Conservation (phyloP, 2,113 vertebrate species). For the Tapirus terrestris region DNA sequence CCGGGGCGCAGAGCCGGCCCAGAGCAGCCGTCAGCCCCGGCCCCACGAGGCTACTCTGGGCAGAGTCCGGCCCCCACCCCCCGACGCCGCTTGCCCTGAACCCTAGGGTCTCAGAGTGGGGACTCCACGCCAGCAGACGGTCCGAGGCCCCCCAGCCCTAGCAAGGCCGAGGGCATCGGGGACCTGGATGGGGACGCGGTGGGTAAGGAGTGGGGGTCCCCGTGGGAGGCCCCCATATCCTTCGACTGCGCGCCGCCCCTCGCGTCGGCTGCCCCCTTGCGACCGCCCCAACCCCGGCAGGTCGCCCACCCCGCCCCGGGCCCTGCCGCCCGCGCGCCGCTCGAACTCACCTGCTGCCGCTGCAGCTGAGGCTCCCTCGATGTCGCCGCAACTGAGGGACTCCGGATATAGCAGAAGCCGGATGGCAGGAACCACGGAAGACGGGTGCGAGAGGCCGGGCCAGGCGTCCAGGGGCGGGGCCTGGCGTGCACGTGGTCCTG, state of each 20-base stretch:
- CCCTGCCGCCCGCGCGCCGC: too few relatives aligned
- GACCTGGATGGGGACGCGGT: too few relatives aligned
- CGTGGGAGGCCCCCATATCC: neutral
- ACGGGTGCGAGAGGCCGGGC: too few relatives aligned
- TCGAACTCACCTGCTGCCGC: neutral
- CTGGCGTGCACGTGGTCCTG: neutral
- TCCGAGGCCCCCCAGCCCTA: neutral
- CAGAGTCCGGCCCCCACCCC: neutral
- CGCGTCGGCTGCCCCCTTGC: too few relatives aligned
- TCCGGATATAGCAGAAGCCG: too few relatives aligned
- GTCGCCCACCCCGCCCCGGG: neutral
- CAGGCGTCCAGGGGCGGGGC: neutral
- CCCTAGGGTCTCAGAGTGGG: neutral
- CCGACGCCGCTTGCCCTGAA: neutral
- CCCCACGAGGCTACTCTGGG: neutral
- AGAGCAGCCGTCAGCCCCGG: fast-evolving
- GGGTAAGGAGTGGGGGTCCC: neutral
- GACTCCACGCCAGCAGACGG: neutral
- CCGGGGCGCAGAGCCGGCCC: too few relatives aligned
- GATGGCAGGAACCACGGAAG: neutral
- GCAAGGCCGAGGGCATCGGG: neutral
- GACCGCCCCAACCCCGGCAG: neutral
- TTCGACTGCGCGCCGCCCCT: neutral
- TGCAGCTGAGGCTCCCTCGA: neutral
- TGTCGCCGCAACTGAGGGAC: neutral